Base-by-base conservation (phyloP, 35 echinoderm and acorn worm species). In the Hemicentrotus pulcherrimus region DNA sequence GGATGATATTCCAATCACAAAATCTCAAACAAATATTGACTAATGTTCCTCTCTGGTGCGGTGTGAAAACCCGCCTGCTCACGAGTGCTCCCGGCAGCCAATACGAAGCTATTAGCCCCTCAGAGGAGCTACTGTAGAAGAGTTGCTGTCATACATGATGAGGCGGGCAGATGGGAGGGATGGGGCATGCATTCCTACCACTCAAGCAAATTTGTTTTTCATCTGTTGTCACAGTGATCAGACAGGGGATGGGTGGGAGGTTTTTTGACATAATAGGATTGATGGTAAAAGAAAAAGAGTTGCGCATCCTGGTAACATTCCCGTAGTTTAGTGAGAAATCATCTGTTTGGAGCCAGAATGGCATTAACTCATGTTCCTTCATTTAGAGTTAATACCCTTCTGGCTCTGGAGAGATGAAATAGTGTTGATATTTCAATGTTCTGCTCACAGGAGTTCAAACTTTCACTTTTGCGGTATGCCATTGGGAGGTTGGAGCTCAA, bases 171-270 rank as follows among this genome's bases (percentile, higher is more conserved):
- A 78, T 78, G 65, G 22, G 65, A 78, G 65, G n/a, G 65, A 78
- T 78, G 65, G 24, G 24, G 24, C 24, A 28, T 78, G 28, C 65
- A 78, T 78, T 78, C 65, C 65, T 7, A 28, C n/a, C 65, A 78
- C 65, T 78, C n/a, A 78, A 3, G n/a, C 65, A 78, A 78, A 78
- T 78, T 78, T 78, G 65, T 78, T 78, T 78, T 78, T n/a, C 65
- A 78, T 78, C 65, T 78, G 65, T 78, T 78, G 65, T 78, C 65
- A 78, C 65, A n/a, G 65, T 28, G 19, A 78, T 78, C 65, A 78
- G 19, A n/a, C 19, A n/a, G 65, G 19, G 65, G 22, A 78, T 22
- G 65, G 22, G 18, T 78, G 65, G 65, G 65, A 78, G 65, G 65
- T n/a, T 78, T 59, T 28, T 78, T 78, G n/a, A 28, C 22, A 78